These are phyloP conservation scores for Anneissia japonica DNA, from an alignment of 35 echinoderm and acorn worm species.

Conservation along the genomic window DNA sequence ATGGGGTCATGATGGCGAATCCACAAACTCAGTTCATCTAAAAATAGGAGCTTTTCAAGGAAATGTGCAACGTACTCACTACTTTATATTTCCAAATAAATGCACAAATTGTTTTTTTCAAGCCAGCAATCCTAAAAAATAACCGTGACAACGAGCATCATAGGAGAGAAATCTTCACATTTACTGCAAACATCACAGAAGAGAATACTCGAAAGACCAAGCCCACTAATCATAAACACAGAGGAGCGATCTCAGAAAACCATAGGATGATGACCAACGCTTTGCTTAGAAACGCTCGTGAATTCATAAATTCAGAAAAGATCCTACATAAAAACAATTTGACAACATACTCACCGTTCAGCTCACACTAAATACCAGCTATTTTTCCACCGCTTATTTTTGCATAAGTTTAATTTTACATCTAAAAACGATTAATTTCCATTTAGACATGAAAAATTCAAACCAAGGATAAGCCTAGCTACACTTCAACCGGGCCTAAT, in stretches of 20 bases:
- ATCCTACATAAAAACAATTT: not conserved
- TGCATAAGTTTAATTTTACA: not conserved
- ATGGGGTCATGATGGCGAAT: not conserved
- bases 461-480: not conserved
- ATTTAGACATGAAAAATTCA: not conserved
- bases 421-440: not conserved
- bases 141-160: not conserved
- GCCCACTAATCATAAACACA: not conserved
- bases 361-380: not conserved
- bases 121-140: not conserved
- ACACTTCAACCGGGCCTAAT: not conserved
- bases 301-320: not conserved
- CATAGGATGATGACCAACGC: not conserved
- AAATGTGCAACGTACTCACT: not conserved
- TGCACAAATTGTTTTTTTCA: not conserved
- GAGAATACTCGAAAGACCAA: not conserved
- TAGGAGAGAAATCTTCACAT: not conserved
- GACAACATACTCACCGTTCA: not conserved
- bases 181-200: not conserved
- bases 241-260: not conserved
- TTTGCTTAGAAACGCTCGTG: not conserved
- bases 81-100: not conserved
- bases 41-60: not conserved
- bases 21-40: not conserved
- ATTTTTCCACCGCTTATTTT: not conserved